These are phyloP conservation scores for Calyptomena viridis DNA, from an alignment of 2,113 vertebrate species.

Conservation along the genomic window DNA sequence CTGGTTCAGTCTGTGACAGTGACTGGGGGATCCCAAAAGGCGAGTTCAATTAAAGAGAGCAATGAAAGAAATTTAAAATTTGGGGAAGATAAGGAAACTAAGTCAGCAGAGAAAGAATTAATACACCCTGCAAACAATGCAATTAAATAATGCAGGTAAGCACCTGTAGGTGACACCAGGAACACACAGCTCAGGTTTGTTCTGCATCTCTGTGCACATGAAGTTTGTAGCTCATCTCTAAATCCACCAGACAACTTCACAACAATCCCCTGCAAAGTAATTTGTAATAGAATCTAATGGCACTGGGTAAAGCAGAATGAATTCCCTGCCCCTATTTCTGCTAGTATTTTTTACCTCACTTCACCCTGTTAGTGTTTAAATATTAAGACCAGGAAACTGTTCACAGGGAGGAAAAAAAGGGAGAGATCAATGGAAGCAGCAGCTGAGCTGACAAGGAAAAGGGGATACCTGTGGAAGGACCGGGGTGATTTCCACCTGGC, in stretches of 20 bases:
- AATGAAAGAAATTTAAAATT: neutral
- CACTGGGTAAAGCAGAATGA: neutral
- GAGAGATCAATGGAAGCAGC: neutral
- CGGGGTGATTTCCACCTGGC: neutral
- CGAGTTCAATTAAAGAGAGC: neutral
- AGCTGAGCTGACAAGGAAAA: neutral
- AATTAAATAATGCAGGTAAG: neutral
- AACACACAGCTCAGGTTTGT: neutral
- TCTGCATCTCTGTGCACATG: neutral
- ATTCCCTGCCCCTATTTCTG: neutral
- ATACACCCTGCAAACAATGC: neutral
- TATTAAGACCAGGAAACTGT: neutral
- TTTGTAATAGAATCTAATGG: neutral
- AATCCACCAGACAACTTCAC: neutral
- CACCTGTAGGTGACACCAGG: neutral
- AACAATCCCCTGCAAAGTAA: neutral
- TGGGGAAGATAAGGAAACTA: neutral
- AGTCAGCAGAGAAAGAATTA: neutral
- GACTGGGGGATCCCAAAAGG: neutral
- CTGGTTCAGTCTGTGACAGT: neutral
- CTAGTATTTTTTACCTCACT: neutral
- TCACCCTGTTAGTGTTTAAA: neutral
- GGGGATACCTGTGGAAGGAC: neutral
- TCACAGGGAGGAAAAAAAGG: fast-evolving
- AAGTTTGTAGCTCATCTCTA: neutral